Conservation (phyloP, 2,113 vertebrate genomes). For the Prionailurus viverrinus region DNA sequence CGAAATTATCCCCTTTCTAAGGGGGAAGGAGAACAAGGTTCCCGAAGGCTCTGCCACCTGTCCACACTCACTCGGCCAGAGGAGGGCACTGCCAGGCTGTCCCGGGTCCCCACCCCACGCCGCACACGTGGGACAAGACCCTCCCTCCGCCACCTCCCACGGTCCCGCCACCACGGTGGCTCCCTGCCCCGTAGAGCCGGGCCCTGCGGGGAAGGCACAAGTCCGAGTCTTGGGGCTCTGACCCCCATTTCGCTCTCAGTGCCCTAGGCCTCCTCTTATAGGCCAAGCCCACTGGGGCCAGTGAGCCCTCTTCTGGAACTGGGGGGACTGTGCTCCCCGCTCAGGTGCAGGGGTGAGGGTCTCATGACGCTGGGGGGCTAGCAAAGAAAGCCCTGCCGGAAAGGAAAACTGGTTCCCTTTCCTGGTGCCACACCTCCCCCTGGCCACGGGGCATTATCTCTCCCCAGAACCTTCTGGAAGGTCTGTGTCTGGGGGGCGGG, state of each 20-base stretch:
- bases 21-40: neutral
- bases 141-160: neutral
- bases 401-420: neutral
- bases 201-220: neutral
- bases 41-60: neutral
- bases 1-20: fast-evolving
- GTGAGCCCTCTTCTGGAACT: no score
- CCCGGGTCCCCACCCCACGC: fast-evolving
- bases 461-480: neutral
- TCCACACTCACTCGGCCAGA: neutral
- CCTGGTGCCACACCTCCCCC: neutral
- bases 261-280: neutral
- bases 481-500: no score
- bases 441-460: fast-evolving
- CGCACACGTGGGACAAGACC: fast-evolving
- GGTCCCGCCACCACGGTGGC: neutral
- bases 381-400: no score
- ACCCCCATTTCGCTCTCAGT: no score
- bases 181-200: neutral
- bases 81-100: neutral
- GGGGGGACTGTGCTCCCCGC: neutral
- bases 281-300: neutral
- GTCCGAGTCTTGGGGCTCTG: neutral
- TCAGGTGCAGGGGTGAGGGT: neutral
- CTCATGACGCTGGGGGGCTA: fast-evolving